Conservation (phyloP, 1,140 invertebrate species). For the Drosophila melanogaster region DNA sequence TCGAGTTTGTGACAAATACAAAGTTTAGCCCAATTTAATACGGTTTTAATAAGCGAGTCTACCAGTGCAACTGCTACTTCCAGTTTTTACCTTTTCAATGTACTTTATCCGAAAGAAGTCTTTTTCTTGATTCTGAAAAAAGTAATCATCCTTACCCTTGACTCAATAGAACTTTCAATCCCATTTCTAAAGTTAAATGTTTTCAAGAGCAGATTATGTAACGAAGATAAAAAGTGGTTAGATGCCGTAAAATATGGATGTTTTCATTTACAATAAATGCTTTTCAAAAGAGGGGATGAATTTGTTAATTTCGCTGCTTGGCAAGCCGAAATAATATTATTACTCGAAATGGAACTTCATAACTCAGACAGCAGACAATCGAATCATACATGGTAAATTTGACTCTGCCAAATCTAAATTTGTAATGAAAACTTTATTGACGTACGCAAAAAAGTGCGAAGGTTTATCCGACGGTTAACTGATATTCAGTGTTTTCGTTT, state of each 20-base stretch:
- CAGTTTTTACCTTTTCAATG: no score
- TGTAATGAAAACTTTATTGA: conserved; percentile 17
- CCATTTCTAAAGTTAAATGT: background rate
- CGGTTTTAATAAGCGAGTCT: background rate
- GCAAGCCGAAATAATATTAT: conserved; percentile 65
- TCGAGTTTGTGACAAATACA: conserved; percentile 4
- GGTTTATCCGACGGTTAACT: conserved; percentile 2
- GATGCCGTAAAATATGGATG: conserved; percentile 11
- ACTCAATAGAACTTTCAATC: no score
- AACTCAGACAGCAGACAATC: conserved; percentile 47
- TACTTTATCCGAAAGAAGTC: no score
- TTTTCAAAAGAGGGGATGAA: conserved; percentile 37
- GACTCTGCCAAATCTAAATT: conserved; percentile 4
- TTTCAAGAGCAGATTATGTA: background rate
- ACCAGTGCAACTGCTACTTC: background rate
- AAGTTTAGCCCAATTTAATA: background rate
- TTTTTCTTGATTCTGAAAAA: background rate
- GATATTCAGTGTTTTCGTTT: background rate
- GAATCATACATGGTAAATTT: conserved; percentile 47
- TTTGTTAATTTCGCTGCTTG: conserved; percentile 64
- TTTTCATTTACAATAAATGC: background rate
- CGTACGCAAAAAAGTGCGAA: background rate
- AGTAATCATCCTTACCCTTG: no score
- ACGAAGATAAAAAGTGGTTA: conserved; percentile 1
- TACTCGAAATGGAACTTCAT: conserved; percentile 47